Percentiles rank a stretch among this genome's conserved stretches.
These are phyloP conservation scores for Lampris incognitus DNA, from an alignment of 2,113 vertebrate species.

Conservation along the genomic window DNA sequence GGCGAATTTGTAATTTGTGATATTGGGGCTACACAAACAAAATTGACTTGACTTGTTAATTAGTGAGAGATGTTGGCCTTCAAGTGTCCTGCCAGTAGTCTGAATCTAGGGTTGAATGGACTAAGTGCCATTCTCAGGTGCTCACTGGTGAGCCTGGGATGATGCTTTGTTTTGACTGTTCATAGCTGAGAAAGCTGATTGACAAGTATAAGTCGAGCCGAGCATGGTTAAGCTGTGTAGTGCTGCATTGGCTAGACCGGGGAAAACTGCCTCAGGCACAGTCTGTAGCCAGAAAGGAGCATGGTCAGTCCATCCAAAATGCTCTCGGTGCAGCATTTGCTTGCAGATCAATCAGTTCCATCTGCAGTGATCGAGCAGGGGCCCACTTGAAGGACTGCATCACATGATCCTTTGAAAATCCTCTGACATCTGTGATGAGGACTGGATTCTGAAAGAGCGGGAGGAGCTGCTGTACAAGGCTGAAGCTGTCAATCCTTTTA, in stretches of 20 bases:
- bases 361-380: slow-evolving; percentile 2
- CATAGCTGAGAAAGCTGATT: too few relatives aligned
- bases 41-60: too few relatives aligned
- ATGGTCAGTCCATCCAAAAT: background rate
- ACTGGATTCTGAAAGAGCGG: background rate
- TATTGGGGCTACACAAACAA: too few relatives aligned
- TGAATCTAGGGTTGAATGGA: too few relatives aligned
- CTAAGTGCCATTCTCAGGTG: too few relatives aligned
- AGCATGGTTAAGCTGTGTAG: background rate
- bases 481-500: background rate
- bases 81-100: too few relatives aligned
- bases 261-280: slow-evolving; percentile 2
- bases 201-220: too few relatives aligned
- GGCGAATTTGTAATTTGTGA: too few relatives aligned
- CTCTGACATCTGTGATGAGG: background rate
- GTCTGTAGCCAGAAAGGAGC: background rate
- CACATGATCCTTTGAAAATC: background rate
- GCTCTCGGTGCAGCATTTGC: background rate
- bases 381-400: slow-evolving; percentile 6
- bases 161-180: too few relatives aligned
- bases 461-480: background rate
- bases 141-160: too few relatives aligned
- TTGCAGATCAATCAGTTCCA: slow-evolving; percentile 5
- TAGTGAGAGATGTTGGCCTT: too few relatives aligned
- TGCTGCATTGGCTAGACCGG: background rate